phyloP scores from a whole-genome alignment of 2,888 invertebrate genomes.

The Tetragonisca angustula region DNA sequence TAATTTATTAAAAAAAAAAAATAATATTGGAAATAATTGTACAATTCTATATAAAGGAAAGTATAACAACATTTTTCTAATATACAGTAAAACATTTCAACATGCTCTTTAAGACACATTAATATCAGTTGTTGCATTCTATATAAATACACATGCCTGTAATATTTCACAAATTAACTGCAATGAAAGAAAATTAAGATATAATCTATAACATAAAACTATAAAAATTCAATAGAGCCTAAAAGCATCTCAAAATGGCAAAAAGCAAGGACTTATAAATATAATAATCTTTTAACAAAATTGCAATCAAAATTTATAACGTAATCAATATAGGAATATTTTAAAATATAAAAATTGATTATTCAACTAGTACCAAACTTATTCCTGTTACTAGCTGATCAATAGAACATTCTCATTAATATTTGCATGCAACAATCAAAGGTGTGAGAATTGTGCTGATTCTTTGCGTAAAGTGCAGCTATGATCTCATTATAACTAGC shows the following conservation, averaged over 20 bases:
- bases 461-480: slow-evolving; percentile 51
- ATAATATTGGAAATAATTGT: slow-evolving; percentile 46
- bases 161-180: slow-evolving; percentile 32
- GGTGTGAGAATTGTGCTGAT: slow-evolving; percentile 35
- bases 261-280: slow-evolving; percentile 45
- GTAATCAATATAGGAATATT: slow-evolving; percentile 29
- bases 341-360: slow-evolving; percentile 17
- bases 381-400: slow-evolving; percentile 63
- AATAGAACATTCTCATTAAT: slow-evolving; percentile 50
- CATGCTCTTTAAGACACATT: slow-evolving; percentile 39
- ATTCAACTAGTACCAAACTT: slow-evolving; percentile 64
- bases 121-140: slow-evolving; percentile 21
- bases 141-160: slow-evolving; percentile 33
- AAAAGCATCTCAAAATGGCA: slow-evolving; percentile 56
- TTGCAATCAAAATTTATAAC: slow-evolving; percentile 30
- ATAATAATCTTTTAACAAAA: slow-evolving; percentile 32
- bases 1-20: slow-evolving; percentile 46
- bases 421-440: slow-evolving; percentile 61
- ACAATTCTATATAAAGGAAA: slow-evolving; percentile 45
- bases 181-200: slow-evolving; percentile 30
- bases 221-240: slow-evolving; percentile 34
- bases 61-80: slow-evolving; percentile 33
- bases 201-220: slow-evolving; percentile 41
- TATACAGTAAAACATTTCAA: slow-evolving; percentile 40
- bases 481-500: slow-evolving; percentile 43